These are phyloP conservation scores for Apodemia hepburni DNA, from an alignment of 2,888 invertebrate species.

Conservation along the genomic window DNA sequence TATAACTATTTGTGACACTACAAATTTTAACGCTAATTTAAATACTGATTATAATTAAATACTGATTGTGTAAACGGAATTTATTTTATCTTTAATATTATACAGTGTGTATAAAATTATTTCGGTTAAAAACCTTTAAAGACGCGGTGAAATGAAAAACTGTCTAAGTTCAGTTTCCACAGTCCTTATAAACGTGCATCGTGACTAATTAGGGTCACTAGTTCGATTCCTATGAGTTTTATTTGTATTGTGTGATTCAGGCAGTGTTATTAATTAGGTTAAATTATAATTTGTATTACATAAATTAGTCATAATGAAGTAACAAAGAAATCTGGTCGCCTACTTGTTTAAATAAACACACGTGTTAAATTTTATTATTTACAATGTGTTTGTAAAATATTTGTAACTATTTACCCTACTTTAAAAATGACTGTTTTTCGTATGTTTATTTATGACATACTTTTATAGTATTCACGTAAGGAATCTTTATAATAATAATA, in stretches of 20 bases:
- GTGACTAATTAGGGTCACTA: conserved; percentile 9
- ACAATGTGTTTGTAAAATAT: no score
- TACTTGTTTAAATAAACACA: not conserved
- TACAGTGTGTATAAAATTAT: not conserved
- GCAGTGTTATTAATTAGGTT: conserved; percentile 2
- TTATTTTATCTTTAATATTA: not conserved
- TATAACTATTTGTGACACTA: not conserved
- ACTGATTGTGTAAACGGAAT: not conserved
- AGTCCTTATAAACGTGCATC: not conserved
- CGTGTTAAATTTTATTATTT: not conserved
- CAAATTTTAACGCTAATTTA: not conserved
- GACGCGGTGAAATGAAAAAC: not conserved
- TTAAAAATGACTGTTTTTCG: no score
- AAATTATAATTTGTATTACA: not conserved
- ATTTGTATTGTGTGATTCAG: not conserved
- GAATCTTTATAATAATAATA: no score
- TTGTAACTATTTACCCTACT: no score
- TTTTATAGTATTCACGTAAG: no score
- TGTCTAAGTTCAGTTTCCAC: not conserved
- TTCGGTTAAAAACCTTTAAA: not conserved
- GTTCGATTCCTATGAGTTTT: conserved; percentile 1
- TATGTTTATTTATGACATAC: no score
- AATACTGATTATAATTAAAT: conserved; percentile 2
- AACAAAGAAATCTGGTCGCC: conserved; percentile 12
- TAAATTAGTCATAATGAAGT: conserved; percentile 18